phyloP scores from a whole-genome alignment of 2,888 invertebrate species.

The Candidula unifasciata region DNA sequence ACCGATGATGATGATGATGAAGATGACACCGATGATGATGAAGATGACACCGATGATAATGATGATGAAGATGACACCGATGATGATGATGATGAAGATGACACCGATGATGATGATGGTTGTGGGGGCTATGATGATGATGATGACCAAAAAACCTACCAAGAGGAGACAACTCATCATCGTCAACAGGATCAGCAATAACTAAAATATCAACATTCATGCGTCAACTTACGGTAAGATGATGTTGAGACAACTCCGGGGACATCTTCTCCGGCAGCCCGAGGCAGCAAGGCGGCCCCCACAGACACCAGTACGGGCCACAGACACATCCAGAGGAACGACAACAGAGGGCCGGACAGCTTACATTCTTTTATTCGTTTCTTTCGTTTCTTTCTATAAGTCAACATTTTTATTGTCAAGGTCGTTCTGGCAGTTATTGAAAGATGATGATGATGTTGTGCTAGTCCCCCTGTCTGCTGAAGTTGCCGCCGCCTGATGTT shows the following conservation, averaged over 20 bases:
- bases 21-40: neutral
- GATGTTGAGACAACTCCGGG: neutral
- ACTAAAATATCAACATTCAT: neutral
- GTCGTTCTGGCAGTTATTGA: neutral
- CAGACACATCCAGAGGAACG: neutral
- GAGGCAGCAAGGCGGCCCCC: neutral
- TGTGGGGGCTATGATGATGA: too few relatives aligned
- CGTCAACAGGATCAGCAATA: too few relatives aligned
- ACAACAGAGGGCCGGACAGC: neutral
- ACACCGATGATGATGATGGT: neutral
- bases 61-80: constrained; percentile 9
- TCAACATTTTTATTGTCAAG: neutral
- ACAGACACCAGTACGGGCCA: neutral
- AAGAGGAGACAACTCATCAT: neutral
- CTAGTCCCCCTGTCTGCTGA: constrained; percentile 7
- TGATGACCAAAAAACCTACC: neutral
- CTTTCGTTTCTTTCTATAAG: constrained; percentile 7
- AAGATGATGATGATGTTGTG: neutral
- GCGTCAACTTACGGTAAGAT: neutral
- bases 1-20: neutral
- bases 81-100: constrained; percentile 25
- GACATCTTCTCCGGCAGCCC: neutral
- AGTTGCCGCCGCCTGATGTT: neutral
- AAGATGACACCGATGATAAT: neutral
- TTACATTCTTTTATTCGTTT: neutral